Evolutionary conservation across 1,140 invertebrate genomes (phyloP).

Genomic region (Zaprionus africanus): DNA sequence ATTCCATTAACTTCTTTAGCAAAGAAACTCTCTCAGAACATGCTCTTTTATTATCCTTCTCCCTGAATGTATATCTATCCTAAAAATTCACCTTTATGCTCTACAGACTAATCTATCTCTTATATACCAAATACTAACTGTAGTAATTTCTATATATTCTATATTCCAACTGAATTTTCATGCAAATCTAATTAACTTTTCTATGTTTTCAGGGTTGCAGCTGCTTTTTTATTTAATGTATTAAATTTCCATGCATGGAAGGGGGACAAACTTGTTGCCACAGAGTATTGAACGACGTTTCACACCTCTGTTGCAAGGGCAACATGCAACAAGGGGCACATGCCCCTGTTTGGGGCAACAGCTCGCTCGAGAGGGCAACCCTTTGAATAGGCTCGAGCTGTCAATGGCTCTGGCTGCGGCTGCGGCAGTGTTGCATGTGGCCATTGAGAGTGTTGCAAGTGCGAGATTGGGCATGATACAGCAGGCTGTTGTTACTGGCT

Average conservation of each 20-base stretch:
- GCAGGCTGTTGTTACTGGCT: neutral
- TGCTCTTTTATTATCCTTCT: no score
- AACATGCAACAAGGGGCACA: neutral
- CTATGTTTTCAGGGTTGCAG: neutral
- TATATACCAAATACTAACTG: no score
- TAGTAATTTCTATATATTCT: no score
- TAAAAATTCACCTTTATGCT: no score
- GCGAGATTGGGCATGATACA: constrained; percentile 1
- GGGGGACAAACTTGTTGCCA: neutral
- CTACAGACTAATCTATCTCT: no score
- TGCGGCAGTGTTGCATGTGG: constrained; percentile 16
- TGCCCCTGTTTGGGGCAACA: neutral
- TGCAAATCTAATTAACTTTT: neutral
- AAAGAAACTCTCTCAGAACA: no score
- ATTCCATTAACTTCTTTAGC: no score
- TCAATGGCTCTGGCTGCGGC: neutral
- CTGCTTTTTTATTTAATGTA: neutral
- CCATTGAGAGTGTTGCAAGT: constrained; percentile 48
- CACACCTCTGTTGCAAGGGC: constrained; percentile 2
- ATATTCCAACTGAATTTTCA: neutral
- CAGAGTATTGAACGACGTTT: neutral
- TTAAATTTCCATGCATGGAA: neutral
- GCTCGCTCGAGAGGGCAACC: constrained; percentile 3
- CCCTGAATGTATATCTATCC: no score
- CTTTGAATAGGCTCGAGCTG: constrained; percentile 21